Conservation (phyloP, 2,888 invertebrate genomes). For the Hypena proboscidalis region DNA sequence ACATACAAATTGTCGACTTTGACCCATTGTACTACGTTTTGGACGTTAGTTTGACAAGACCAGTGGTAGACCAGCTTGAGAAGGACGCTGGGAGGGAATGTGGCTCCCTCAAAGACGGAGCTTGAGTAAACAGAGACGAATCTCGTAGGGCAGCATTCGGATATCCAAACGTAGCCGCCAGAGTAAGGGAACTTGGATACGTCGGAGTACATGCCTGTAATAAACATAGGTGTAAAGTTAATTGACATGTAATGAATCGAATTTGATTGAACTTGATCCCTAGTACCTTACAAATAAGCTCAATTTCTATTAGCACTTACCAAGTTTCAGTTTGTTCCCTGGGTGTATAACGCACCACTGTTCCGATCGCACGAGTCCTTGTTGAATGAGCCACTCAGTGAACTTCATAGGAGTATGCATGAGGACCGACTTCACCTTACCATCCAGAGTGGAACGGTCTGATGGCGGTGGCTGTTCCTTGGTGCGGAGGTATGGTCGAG, state of each 20-base stretch:
- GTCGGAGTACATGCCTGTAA: slow-evolving; percentile 92
- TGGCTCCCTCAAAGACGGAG: slow-evolving; percentile 94
- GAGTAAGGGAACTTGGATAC: slow-evolving; percentile 93
- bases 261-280: too few relatives aligned
- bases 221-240: background rate
- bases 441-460: slow-evolving; percentile 88
- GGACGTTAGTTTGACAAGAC: slow-evolving; percentile 95
- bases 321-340: slow-evolving; percentile 89
- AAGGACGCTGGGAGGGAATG: slow-evolving; percentile 92
- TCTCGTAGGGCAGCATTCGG: slow-evolving; percentile 93
- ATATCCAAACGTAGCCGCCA: slow-evolving; percentile 96
- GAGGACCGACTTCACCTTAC: slow-evolving; percentile 92
- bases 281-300: background rate
- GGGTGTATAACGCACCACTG: slow-evolving; percentile 91
- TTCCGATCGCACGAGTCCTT: slow-evolving; percentile 92
- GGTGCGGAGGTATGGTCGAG: slow-evolving; percentile 90
- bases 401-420: slow-evolving; percentile 94
- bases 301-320: slow-evolving; percentile 59
- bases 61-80: slow-evolving; percentile 95
- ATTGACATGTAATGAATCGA: background rate
- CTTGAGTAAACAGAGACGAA: slow-evolving; percentile 95
- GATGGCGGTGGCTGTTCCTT: slow-evolving; percentile 86
- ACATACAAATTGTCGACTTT: slow-evolving; percentile 86
- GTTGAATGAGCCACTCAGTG: slow-evolving; percentile 95
- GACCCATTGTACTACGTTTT: slow-evolving; percentile 96